A percentile compares a stretch with the other conserved stretches of the same genome.
Evolutionary conservation across 2,888 invertebrate genomes (phyloP).

Genomic region (Drosophila subsilvestris): DNA sequence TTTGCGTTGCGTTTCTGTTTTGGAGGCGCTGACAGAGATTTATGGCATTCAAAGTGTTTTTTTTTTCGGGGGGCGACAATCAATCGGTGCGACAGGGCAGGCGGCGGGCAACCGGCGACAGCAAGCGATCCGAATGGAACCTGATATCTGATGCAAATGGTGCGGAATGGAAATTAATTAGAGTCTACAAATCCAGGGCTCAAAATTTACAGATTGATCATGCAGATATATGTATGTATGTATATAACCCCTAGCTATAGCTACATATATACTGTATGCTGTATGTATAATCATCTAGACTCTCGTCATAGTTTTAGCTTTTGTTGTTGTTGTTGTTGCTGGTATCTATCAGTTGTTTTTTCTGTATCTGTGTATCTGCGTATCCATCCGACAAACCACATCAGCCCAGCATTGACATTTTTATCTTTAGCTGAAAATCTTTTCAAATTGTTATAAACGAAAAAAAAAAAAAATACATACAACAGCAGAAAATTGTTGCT

Average conservation of each 20-base stretch:
- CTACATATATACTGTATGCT: slow-evolving; percentile 14
- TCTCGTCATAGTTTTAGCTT: slow-evolving; percentile 16
- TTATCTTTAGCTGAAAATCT: slow-evolving; percentile 78
- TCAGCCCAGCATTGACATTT: slow-evolving; percentile 73
- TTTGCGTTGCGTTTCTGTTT: slow-evolving; percentile 12
- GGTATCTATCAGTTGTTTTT: background rate
- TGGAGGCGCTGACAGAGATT: slow-evolving; percentile 67
- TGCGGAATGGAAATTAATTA: slow-evolving; percentile 48
- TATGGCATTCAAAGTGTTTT: slow-evolving; percentile 58
- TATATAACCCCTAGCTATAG: slow-evolving; percentile 2
- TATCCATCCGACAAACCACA: slow-evolving; percentile 72
- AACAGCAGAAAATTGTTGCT: slow-evolving; percentile 56
- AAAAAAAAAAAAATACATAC: slow-evolving; percentile 40
- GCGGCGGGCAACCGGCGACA: slow-evolving; percentile 33
- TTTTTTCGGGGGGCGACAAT: slow-evolving; percentile 31
- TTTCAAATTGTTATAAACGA: slow-evolving; percentile 78
- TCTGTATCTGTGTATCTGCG: slow-evolving; percentile 39
- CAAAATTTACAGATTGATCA: slow-evolving; percentile 36
- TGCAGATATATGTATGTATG: slow-evolving; percentile 13
- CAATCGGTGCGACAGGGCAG: slow-evolving; percentile 1
- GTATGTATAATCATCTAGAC: slow-evolving; percentile 24
- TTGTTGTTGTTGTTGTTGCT: too few species aligned
- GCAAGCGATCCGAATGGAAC: slow-evolving; percentile 51
- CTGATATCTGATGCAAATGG: slow-evolving; percentile 60
- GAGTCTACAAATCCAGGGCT: slow-evolving; percentile 28